Base-by-base conservation (phyloP, 1,140 invertebrate species). In the Nilaparvata lugens region DNA sequence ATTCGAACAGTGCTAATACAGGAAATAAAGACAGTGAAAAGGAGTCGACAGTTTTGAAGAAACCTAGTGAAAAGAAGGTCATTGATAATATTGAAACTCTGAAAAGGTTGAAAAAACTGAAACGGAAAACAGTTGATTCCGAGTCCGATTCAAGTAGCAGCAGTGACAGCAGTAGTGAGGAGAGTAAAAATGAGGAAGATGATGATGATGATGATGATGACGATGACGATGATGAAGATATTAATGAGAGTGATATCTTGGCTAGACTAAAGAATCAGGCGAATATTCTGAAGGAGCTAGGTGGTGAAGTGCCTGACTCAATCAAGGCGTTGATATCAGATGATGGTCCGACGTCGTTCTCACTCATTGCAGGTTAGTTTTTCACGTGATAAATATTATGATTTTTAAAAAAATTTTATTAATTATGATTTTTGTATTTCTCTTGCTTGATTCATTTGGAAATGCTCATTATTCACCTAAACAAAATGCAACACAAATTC, bases 361-460 rank as follows among this genome's bases (percentile, higher is more conserved):
- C 80, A 0, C 67, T 82, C 28, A 76, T 82, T n/a, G 78, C 80
- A 25, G 78, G 79, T 45, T 81, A 82, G 21, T 19, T 48, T 35
- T 9, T n/a, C n/a, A n/a, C n/a, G n/a, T n/a, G n/a, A n/a, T n/a
- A n/a, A n/a, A n/a, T n/a, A n/a, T n/a, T n/a, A n/a, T n/a, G n/a
- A n/a, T n/a, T n/a, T n/a, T n/a, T n/a, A n/a, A n/a, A n/a, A n/a
- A n/a, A n/a, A n/a, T n/a, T n/a, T n/a, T n/a, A n/a, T n/a, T n/a
- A n/a, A n/a, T n/a, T n/a, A n/a, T n/a, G n/a, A n/a, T n/a, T n/a
- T n/a, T n/a, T n/a, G n/a, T n/a, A n/a, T n/a, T n/a, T n/a, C n/a
- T n/a, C n/a, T n/a, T n/a, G n/a, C n/a, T n/a, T n/a, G n/a, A n/a
- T n/a, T n/a, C n/a, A n/a, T n/a, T n/a, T n/a, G n/a, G n/a, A n/a